Conservation (phyloP, 2,797 vertebrate species). For the Sphaeramia orbicularis region DNA sequence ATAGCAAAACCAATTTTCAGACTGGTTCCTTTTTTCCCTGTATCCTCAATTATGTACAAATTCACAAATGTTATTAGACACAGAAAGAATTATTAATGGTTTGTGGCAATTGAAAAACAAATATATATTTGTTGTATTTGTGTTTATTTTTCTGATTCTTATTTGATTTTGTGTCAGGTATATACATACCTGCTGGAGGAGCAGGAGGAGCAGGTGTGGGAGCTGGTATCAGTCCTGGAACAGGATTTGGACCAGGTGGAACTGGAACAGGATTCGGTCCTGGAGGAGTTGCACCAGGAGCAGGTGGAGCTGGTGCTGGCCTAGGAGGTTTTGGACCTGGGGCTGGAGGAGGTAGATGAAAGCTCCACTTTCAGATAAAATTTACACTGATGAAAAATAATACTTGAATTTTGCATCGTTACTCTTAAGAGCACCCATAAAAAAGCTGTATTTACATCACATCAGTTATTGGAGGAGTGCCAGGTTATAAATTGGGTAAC, state of each 20-base stretch:
- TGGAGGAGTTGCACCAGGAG: constrained; percentile 59
- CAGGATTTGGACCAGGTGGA: constrained; percentile 61
- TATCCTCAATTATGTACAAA: too few species aligned
- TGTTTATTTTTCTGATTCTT: background rate
- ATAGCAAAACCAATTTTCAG: too few species aligned
- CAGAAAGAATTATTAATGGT: background rate
- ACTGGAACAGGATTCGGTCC: constrained; percentile 65
- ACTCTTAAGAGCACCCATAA: background rate
- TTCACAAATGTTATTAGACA: background rate
- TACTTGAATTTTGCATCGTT: constrained; percentile 8
- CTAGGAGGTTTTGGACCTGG: constrained; percentile 71
- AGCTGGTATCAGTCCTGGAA: constrained; percentile 16
- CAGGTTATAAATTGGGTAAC: constrained; percentile 41
- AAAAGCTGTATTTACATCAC: constrained; percentile 26
- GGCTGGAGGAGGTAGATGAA: constrained; percentile 61
- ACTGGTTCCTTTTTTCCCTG: too few species aligned
- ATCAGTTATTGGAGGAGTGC: constrained; percentile 37
- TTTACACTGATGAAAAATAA: constrained; percentile 3
- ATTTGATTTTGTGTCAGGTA: constrained; percentile 64
- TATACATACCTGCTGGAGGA: constrained; percentile 81
- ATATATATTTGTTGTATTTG: too few species aligned
- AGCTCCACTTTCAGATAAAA: constrained; percentile 8
- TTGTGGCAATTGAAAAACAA: background rate
- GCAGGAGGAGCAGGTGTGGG: constrained; percentile 67
- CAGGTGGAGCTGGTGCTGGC: constrained; percentile 62